Percentiles rank a stretch among this genome's conserved stretches.
These are phyloP conservation scores for Hydrozoanthus tunicans DNA, from an alignment of 64 coral and sea anemone genomes.

Conservation along the genomic window DNA sequence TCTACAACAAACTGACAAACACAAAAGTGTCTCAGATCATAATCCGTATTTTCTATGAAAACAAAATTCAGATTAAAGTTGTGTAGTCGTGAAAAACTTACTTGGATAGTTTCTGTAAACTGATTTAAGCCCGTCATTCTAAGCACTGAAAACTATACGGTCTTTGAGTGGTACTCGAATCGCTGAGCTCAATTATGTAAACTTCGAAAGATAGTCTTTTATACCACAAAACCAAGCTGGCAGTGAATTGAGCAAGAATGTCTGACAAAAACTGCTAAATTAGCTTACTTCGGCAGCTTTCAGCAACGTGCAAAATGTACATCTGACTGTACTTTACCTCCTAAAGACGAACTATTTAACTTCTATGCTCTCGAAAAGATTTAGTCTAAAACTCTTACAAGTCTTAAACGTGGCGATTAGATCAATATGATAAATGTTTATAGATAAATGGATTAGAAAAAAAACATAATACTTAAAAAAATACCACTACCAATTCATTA, in stretches of 20 bases:
- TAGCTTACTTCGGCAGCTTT: slow-evolving; percentile 9
- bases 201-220: background rate
- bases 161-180: background rate
- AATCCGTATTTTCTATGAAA: background rate
- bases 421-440: background rate
- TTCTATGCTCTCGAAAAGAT: background rate
- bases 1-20: background rate
- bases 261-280: slow-evolving; percentile 5
- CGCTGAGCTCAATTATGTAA: background rate
- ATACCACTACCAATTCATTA: background rate
- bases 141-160: background rate
- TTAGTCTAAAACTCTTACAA: background rate
- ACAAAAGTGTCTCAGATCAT: background rate
- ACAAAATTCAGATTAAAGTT: background rate
- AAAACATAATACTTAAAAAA: background rate
- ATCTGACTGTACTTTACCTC: background rate
- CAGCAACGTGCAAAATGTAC: background rate
- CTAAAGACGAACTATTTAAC: background rate
- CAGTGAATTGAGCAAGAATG: background rate
- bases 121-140: background rate
- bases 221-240: background rate
- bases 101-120: background rate
- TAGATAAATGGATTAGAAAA: no score
- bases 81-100: background rate
- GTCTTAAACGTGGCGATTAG: background rate